Percentiles rank a stretch among this genome's conserved stretches.
These are phyloP conservation scores for Troilus luridus DNA, from an alignment of 2,888 invertebrate species.

Conservation along the genomic window DNA sequence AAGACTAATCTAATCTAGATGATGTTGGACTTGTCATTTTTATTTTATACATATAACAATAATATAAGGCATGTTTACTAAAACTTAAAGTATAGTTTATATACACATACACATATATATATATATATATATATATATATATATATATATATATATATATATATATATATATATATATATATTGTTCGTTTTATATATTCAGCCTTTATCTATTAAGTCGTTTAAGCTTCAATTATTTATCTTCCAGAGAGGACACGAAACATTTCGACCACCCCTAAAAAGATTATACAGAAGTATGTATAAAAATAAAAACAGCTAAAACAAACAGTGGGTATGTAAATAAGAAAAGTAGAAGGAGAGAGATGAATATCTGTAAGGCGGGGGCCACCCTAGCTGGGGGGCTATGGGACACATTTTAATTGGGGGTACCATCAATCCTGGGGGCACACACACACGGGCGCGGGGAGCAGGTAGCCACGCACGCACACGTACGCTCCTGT, in stretches of 20 bases:
- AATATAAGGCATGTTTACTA: no score
- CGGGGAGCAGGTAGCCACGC: background rate
- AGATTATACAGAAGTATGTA: constrained; percentile 34
- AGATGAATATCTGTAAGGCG: constrained; percentile 38
- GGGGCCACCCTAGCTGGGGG: constrained; percentile 51
- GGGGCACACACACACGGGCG: background rate
- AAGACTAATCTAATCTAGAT: no score
- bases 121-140: no score
- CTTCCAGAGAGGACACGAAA: background rate
- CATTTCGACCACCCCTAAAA: constrained; percentile 17
- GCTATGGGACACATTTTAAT: constrained; percentile 57
- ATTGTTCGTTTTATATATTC: background rate
- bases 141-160: background rate
- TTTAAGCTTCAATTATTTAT: background rate
- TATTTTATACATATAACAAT: no score
- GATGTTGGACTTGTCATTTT: no score
- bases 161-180: background rate
- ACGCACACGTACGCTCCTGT: background rate
- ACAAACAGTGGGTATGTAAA: constrained; percentile 42
- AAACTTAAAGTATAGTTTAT: no score
- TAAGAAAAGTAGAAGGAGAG: constrained; percentile 12
- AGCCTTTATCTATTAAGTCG: background rate
- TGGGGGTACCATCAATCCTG: constrained; percentile 52
- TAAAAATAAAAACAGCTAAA: constrained; percentile 29
- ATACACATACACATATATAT: no score